A percentile compares a stretch with the other conserved stretches of the same genome.
Evolutionary conservation across 2,113 vertebrate genomes (phyloP).

Genomic region (Indicator maculatus): DNA sequence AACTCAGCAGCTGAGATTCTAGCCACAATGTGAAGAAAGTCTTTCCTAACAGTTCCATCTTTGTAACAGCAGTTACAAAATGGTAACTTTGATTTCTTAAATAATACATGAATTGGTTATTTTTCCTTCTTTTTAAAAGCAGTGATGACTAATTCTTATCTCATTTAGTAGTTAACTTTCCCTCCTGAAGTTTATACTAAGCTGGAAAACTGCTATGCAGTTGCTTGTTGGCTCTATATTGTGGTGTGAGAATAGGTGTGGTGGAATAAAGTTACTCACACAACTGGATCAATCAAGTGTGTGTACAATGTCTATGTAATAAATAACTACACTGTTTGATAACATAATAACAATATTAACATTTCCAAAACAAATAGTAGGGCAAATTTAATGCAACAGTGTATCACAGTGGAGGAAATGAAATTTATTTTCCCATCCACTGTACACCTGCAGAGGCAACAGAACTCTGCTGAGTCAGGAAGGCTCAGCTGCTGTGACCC

Average conservation of each 20-base stretch:
- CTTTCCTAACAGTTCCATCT: slow-evolving; percentile 24
- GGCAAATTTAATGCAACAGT: not conserved
- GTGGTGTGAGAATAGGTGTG: not conserved
- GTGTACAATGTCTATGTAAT: not conserved
- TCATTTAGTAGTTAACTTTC: not conserved
- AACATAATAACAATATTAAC: not conserved
- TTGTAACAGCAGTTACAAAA: not conserved
- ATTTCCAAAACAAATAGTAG: not conserved
- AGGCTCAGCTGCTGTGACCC: not conserved
- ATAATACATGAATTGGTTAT: not conserved
- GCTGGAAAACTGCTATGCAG: not conserved
- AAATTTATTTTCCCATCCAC: not conserved
- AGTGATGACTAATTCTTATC: not conserved
- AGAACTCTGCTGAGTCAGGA: not conserved
- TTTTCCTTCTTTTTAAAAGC: not conserved
- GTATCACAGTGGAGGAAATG: not conserved
- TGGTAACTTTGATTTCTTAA: not conserved
- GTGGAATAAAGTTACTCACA: not conserved
- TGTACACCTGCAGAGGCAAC: not conserved
- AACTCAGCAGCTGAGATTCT: slow-evolving; percentile 36
- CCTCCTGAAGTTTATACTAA: not conserved
- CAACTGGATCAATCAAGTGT: not conserved
- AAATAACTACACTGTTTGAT: not conserved
- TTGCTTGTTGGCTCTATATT: not conserved
- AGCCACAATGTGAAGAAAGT: slow-evolving; percentile 16